Conservation (phyloP, 2,797 vertebrate species). For the Sebastes steindachneri region DNA sequence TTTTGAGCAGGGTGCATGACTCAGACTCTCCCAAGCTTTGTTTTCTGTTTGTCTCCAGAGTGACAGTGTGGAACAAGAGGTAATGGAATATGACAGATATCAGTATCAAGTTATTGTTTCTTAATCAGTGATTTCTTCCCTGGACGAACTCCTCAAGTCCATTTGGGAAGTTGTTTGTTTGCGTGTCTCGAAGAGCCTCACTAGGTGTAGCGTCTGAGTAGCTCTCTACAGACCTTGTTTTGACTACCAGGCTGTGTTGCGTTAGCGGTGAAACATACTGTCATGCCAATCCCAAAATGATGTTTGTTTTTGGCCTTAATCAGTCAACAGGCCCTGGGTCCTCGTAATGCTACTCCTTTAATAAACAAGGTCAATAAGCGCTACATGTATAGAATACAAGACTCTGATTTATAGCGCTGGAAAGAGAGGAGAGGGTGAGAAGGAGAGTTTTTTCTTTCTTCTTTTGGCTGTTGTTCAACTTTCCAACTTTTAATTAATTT, state of each 20-base stretch:
- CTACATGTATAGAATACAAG: conserved; percentile 75
- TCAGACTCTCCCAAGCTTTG: conserved; percentile 17
- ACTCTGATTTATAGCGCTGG: conserved; percentile 76
- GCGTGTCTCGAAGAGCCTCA: conserved; percentile 11
- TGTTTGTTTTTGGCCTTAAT: conserved; percentile 78
- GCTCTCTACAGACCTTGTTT: conserved; percentile 43
- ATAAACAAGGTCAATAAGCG: conserved; percentile 69
- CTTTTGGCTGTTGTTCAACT: conserved; percentile 79
- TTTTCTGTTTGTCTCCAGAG: conserved; percentile 39
- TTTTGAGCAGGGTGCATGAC: conserved; percentile 20
- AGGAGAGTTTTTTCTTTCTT: conserved; percentile 36
- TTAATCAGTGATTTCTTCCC: conserved; percentile 2
- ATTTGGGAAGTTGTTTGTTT: conserved; percentile 15
- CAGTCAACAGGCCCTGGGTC: conserved; percentile 61
- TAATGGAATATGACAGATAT: background rate
- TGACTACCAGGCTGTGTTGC: conserved; percentile 42
- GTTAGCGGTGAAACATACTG: conserved; percentile 52
- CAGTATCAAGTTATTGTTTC: background rate
- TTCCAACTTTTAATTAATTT: conserved; percentile 83
- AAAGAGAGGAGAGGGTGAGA: conserved; percentile 45
- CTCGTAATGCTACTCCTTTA: conserved; percentile 61
- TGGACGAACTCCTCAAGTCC: background rate
- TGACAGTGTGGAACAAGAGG: conserved; percentile 2
- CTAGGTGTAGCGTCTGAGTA: conserved; percentile 7
- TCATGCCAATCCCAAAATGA: conserved; percentile 65